phyloP scores from a whole-genome alignment of 2,113 vertebrate genomes.

The Daboia siamensis region DNA sequence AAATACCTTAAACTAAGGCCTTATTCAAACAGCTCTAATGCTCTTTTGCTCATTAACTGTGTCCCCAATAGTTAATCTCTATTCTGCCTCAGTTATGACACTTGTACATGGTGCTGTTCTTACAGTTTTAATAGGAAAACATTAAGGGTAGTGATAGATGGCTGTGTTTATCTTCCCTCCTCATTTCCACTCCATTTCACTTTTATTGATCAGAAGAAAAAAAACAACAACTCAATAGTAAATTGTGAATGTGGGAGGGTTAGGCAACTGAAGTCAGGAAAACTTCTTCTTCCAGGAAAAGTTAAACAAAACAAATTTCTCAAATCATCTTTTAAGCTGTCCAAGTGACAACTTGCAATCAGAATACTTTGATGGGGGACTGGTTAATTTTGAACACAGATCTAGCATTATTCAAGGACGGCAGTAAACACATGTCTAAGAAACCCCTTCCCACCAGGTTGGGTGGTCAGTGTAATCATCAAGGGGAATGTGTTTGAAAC shows the following conservation, averaged over 20 bases:
- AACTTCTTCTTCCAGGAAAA: neutral
- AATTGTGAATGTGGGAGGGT: neutral
- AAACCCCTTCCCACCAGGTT: neutral
- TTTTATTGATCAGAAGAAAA: neutral
- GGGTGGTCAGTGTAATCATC: neutral
- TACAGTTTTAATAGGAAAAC: neutral
- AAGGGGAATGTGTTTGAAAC: neutral
- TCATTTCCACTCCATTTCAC: neutral
- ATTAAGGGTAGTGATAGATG: neutral
- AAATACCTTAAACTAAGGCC: neutral
- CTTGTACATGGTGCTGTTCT: neutral
- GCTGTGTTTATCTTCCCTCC: neutral
- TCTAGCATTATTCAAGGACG: neutral
- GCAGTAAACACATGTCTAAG: neutral
- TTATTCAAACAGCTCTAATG: neutral
- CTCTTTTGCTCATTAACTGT: neutral
- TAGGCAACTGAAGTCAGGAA: neutral
- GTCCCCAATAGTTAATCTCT: neutral
- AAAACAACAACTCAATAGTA: neutral
- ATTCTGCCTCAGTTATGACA: neutral
- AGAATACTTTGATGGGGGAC: neutral
- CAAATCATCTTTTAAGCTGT: neutral
- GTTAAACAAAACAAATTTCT: neutral
- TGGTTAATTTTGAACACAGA: neutral
- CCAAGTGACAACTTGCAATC: neutral